phyloP scores from a whole-genome alignment of 2,113 vertebrate species.

The Brachyhypopomus gauderio region DNA sequence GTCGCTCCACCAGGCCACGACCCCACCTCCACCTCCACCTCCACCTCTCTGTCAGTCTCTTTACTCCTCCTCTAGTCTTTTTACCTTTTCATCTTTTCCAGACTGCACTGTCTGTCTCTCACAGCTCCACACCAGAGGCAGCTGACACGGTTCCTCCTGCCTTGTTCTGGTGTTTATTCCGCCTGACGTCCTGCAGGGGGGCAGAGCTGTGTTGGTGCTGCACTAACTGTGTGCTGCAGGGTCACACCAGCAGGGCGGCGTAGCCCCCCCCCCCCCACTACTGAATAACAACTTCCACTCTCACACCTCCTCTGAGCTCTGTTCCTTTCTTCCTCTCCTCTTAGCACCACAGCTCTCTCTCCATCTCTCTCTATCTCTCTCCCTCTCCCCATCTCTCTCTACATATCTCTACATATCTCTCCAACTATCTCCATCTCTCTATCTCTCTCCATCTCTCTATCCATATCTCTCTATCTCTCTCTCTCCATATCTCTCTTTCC shows the following conservation, averaged over 20 bases:
- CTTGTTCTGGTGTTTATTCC: background rate
- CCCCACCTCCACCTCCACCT: no score
- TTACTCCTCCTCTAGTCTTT: no score
- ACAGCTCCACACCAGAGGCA: no score
- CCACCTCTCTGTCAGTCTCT: no score
- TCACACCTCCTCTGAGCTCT: no score
- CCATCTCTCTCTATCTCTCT: background rate
- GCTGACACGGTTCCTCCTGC: background rate
- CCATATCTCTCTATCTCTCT: slow-evolving; percentile 3
- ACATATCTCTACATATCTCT: slow-evolving; percentile 9
- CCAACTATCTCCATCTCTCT: background rate
- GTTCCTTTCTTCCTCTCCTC: no score
- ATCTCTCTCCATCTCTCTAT: background rate
- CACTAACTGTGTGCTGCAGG: background rate
- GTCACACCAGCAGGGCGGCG: background rate
- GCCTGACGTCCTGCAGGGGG: background rate
- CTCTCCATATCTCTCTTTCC: background rate
- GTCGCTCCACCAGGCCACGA: no score
- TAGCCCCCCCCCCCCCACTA: background rate
- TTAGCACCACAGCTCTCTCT: background rate
- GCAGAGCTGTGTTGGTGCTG: background rate
- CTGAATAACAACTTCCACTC: background rate
- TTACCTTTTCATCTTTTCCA: background rate
- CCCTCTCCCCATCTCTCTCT: background rate
- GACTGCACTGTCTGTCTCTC: background rate